These are phyloP conservation scores for Hemibagrus guttatus DNA, from an alignment of 2,797 vertebrate species.

Conservation along the genomic window DNA sequence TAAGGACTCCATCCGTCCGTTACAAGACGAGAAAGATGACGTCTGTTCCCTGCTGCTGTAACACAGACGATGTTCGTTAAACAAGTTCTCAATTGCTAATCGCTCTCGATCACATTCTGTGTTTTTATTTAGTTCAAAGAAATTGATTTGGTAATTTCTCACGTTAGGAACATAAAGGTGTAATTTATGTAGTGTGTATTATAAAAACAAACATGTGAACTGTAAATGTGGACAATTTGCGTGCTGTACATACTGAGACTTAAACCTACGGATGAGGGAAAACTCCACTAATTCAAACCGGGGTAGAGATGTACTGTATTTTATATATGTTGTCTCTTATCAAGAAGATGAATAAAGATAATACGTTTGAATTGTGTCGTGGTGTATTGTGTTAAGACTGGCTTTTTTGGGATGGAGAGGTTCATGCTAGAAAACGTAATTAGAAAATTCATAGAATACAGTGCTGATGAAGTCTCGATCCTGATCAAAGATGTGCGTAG, in stretches of 20 bases:
- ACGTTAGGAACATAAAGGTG: neutral
- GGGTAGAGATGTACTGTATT: slow-evolving; percentile 33
- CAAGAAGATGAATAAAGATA: slow-evolving; percentile 21
- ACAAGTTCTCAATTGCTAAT: neutral
- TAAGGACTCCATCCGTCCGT: neutral
- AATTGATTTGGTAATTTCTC: neutral
- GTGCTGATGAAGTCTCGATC: no score
- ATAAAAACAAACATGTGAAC: slow-evolving; percentile 48
- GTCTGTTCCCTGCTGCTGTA: neutral
- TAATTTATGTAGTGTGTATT: slow-evolving; percentile 47
- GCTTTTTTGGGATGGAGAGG: neutral
- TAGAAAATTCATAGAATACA: no score
- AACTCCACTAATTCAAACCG: slow-evolving; percentile 61
- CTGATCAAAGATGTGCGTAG: no score
- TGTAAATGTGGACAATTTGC: slow-evolving; percentile 59
- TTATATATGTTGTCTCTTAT: neutral
- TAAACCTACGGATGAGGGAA: slow-evolving; percentile 19
- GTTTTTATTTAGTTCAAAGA: neutral
- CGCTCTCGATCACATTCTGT: neutral
- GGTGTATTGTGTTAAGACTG: no score
- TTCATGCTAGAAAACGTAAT: neutral
- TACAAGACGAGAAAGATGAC: neutral
- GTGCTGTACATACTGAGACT: slow-evolving; percentile 35
- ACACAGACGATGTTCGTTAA: neutral
- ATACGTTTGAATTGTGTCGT: neutral